A percentile compares a stretch with the other conserved stretches of the same genome.
These are phyloP conservation scores for Semibalanus balanoides DNA, from an alignment of 1,140 invertebrate genomes.

Conservation along the genomic window DNA sequence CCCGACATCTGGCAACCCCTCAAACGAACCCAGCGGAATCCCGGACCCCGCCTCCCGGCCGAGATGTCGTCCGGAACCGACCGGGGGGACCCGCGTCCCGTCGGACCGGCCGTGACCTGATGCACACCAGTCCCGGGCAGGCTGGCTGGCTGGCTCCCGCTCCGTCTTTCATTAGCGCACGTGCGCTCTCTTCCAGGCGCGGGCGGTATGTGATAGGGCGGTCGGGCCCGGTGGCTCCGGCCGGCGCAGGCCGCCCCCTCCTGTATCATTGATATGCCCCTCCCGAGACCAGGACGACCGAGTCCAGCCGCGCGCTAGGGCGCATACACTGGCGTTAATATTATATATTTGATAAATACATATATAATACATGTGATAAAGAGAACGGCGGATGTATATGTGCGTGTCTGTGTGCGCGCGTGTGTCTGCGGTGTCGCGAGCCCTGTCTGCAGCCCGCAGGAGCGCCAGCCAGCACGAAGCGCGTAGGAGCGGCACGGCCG, in stretches of 20 bases:
- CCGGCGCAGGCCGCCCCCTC: too few relatives aligned
- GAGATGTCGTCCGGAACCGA: too few relatives aligned
- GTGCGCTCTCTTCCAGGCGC: neutral
- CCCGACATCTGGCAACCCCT: too few relatives aligned
- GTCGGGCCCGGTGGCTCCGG: too few relatives aligned
- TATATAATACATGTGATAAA: slow-evolving; percentile 3
- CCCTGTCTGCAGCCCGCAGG: too few relatives aligned
- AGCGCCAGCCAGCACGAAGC: too few relatives aligned
- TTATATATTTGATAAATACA: slow-evolving; percentile 2
- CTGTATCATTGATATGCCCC: neutral
- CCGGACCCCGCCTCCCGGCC: too few relatives aligned
- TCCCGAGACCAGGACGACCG: neutral
- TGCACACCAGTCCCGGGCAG: neutral
- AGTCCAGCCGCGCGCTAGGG: neutral
- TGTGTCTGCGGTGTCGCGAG: too few relatives aligned
- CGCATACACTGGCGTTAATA: neutral
- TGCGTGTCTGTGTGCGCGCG: neutral
- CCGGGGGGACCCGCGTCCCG: too few relatives aligned
- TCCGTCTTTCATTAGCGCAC: neutral
- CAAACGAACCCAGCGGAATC: too few relatives aligned
- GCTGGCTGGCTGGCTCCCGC: neutral
- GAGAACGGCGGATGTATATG: neutral
- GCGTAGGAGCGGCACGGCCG: too few relatives aligned
- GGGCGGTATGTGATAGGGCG: neutral
- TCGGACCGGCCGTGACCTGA: neutral